Base-by-base conservation (phyloP, 2,113 vertebrate species). In the Artemisiospiza belli region DNA sequence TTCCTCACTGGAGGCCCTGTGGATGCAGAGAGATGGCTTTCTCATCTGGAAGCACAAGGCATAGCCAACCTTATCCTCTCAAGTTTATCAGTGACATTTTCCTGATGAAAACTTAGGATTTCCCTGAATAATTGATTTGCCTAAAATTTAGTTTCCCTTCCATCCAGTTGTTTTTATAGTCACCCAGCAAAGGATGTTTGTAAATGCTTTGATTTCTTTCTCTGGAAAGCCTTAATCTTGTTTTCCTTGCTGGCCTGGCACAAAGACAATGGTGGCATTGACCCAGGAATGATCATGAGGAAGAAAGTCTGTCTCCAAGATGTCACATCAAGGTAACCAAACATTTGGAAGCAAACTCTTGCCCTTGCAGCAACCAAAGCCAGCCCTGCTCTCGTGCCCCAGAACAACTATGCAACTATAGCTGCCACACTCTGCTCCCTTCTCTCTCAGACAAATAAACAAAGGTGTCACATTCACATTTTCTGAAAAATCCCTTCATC, bases 371-470 rank as follows among this genome's bases (percentile, higher is more conserved):
- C 7, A 54, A 22, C 31, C 28, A 33, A 68, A 88, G 30, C 18
- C 59, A 93, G 1, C 4, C 11, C 12, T 55, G 39, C 31, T 44
- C 21, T 82, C 19, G 23, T 14, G 22, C 3, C 25, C 24, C 31
- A 28, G 31, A 41, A 14, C 2, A 52, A 6, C 27, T 28, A 4
- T 28, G 41, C 9, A 11, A 9, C 12, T 2, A 0, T 55, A 37
- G 6, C 27, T 87, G 63, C 54, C 19, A 21, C 24, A 12, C 3
- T 28, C 69, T 57, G 2, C 43, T 73, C 33, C 49, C 20, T 83
- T 7, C 11, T 44, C 24, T 61, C 24, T 63, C 35, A 54, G 64
- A 47, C 5, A 72, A 49, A 69, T 22, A 57, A 69, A 41, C 18
- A 69, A 57, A 25, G 24, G 49, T 8, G 8, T 27, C 49, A 25